Base-by-base conservation (phyloP, 2,797 vertebrate species). In the Enteromius paludinosus region DNA sequence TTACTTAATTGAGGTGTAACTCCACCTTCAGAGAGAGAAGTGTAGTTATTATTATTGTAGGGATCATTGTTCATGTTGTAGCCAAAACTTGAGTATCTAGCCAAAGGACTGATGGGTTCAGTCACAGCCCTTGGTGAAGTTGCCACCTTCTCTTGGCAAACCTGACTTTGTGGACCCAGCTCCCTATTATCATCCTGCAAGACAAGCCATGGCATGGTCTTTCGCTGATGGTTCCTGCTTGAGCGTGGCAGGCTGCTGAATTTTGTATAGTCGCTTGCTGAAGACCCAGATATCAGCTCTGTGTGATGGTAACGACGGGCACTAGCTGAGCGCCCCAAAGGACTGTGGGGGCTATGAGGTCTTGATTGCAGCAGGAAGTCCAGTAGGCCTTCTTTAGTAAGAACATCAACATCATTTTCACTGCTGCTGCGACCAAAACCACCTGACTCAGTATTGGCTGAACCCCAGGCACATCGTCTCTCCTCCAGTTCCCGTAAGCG, bases 391-490 rank as follows among this genome's bases (percentile, higher is more conserved):
- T 97, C 97, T 88, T 96, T 96, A 71, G 95, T 94, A 87, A 99
- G 90, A 89, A 95, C 92, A 54, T 97, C 95, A 77, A 99, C 97
- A 2, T 99, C 97, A 3, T 95, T 98, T 93, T 99, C 98, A 28
- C 98, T 99, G 92, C 96, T 98, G 93, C 98, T 99, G 28, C 98
- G 94, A 43, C 96, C 94, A 54, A 99, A 98, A 11, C 92, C 33
- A 20, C 65, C 30, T 64, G 78, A 77, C 25, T 68, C 54, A 91
- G 93, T 45, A 96, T 95, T 4, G 80, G 92, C 82, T 1, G 87
- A 87, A 0, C 93, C 88, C 97, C 97, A 98, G 3, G 95, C 95
- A 3, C 93, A 92, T 0, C 96, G 96, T 84, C 96, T 98, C 80
- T 96, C 94, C 84, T 99, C 97, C 90, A 96, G 72, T 79, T 98